Percentiles rank a stretch among this genome's conserved stretches.
Conservation (phyloP, 2,113 vertebrate species). For the Lasiurus cinereus region DNA sequence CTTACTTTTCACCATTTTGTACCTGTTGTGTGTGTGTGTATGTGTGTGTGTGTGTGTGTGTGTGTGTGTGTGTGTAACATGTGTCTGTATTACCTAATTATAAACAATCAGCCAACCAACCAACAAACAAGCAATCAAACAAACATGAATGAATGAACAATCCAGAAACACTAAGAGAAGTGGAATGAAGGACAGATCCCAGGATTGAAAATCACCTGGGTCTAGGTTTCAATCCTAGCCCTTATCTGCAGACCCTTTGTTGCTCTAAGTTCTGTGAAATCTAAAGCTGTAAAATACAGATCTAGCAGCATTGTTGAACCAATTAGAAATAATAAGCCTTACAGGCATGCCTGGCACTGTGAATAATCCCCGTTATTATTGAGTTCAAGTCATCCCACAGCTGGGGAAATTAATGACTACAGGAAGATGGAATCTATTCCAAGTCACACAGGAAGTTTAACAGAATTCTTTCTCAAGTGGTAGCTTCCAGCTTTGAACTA, state of each 20-base stretch:
- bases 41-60: too few species aligned
- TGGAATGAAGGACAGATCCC: neutral
- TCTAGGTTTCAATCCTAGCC: neutral
- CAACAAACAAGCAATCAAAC: neutral
- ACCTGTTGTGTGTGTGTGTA: neutral
- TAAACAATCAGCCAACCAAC: neutral
- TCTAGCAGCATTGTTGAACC: neutral
- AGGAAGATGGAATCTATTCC: neutral
- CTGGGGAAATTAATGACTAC: neutral
- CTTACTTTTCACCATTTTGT: neutral
- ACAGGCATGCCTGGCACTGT: neutral
- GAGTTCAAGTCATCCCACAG: neutral
- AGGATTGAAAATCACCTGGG: neutral
- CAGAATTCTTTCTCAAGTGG: neutral
- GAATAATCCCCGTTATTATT: neutral
- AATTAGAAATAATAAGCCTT: neutral
- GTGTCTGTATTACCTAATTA: neutral
- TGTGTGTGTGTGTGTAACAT: neutral
- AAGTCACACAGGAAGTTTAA: neutral
- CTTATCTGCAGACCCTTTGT: neutral
- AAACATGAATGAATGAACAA: neutral
- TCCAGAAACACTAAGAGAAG: neutral
- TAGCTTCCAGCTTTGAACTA: neutral
- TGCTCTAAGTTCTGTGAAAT: neutral
- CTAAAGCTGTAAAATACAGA: neutral